Percentiles rank a stretch among this genome's conserved stretches.
Evolutionary conservation across 2,888 invertebrate species (phyloP).

Genomic region (Therioaphis trifolii): DNA sequence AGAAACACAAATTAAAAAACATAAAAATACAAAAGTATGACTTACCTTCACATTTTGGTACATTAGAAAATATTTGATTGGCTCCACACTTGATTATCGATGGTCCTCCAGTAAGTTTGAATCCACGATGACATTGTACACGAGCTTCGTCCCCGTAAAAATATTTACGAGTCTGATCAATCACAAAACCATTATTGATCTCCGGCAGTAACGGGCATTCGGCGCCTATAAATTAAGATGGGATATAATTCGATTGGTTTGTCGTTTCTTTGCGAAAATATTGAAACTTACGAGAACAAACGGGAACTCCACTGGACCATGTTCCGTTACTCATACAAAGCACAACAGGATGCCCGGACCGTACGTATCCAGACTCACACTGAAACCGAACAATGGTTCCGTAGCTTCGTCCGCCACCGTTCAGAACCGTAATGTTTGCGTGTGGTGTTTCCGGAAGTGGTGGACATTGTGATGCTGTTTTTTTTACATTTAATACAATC

Average conservation of each 20-base stretch:
- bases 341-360: slow-evolving; percentile 88
- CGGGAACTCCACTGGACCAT: slow-evolving; percentile 92
- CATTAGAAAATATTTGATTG: slow-evolving; percentile 83
- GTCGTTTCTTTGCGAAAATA: neutral
- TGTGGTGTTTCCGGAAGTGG: slow-evolving; percentile 87
- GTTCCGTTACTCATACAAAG: slow-evolving; percentile 96
- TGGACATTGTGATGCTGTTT: slow-evolving; percentile 87
- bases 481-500: neutral
- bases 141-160: slow-evolving; percentile 90
- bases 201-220: slow-evolving; percentile 80
- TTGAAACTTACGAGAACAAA: slow-evolving; percentile 77
- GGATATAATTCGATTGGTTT: too few species aligned
- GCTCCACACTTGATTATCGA: slow-evolving; percentile 87
- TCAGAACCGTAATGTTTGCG: slow-evolving; percentile 86
- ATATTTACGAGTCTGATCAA: slow-evolving; percentile 81
- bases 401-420: slow-evolving; percentile 91
- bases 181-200: slow-evolving; percentile 88
- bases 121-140: slow-evolving; percentile 91
- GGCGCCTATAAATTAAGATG: slow-evolving; percentile 70
- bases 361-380: slow-evolving; percentile 90
- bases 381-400: slow-evolving; percentile 93
- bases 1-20: neutral
- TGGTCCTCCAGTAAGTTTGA: slow-evolving; percentile 81
- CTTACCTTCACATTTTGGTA: slow-evolving; percentile 84
- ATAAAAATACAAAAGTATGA: neutral